A percentile compares a stretch with the other conserved stretches of the same genome.
Evolutionary conservation across 2,113 vertebrate species (phyloP).

Genomic region (Elephantulus edwardii): DNA sequence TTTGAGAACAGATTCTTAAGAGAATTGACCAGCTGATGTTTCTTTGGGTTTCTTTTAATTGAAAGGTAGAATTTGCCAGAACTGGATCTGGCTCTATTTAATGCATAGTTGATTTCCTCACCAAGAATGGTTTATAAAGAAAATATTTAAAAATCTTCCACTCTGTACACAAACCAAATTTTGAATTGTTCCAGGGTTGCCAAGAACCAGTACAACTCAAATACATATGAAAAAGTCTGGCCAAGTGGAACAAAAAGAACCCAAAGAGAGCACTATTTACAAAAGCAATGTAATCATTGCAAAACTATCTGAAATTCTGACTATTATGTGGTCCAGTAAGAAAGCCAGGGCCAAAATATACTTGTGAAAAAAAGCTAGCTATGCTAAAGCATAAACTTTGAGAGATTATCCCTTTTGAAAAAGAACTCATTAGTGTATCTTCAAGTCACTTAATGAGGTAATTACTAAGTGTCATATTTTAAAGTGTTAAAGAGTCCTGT

Average conservation of each 20-base stretch:
- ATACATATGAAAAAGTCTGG: neutral
- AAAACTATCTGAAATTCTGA: constrained; percentile 51
- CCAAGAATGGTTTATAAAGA: constrained; percentile 21
- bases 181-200: neutral
- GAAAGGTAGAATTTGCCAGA: neutral
- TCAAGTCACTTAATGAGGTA: neutral
- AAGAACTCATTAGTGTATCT: neutral
- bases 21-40: neutral
- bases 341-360: neutral
- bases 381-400: neutral
- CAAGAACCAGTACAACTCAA: constrained; percentile 32
- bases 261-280: constrained; percentile 41
- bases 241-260: constrained; percentile 44
- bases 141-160: neutral
- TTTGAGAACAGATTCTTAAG: neutral
- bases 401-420: neutral
- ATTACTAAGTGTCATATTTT: neutral
- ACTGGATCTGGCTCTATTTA: neutral
- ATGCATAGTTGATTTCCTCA: neutral
- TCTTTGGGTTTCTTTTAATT: neutral
- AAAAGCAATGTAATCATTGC: constrained; percentile 22
- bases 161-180: neutral
- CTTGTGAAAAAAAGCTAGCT: neutral
- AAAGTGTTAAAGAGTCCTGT: constrained; percentile 22
- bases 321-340: neutral